Percentiles rank a stretch among this genome's conserved stretches.
Evolutionary conservation across 2,888 invertebrate genomes (phyloP).

Genomic region (Yponomeuta cagnagella): DNA sequence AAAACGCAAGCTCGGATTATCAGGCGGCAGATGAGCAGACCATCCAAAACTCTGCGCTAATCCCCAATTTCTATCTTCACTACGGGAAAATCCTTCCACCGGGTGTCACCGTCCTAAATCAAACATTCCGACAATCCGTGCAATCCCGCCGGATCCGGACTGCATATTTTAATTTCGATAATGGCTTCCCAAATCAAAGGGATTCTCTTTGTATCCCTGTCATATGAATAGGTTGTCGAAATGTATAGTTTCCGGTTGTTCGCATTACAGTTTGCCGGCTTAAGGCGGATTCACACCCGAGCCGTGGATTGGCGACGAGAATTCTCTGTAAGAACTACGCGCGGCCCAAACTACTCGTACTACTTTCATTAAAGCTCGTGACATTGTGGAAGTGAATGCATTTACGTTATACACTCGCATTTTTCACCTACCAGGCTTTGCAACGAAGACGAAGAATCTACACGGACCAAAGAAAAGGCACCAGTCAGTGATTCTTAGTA

Average conservation of each 20-base stretch:
- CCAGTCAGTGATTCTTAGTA: too few relatives aligned
- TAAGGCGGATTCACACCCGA: background rate
- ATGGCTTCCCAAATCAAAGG: slow-evolving; percentile 37
- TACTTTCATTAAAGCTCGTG: too few relatives aligned
- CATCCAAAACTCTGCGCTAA: background rate
- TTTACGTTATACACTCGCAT: too few relatives aligned
- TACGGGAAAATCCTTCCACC: background rate
- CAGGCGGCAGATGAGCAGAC: background rate
- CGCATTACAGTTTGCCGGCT: slow-evolving; percentile 5
- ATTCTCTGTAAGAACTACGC: too few relatives aligned
- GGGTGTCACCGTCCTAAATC: slow-evolving; percentile 52
- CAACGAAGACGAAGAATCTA: too few relatives aligned
- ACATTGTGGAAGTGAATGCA: too few relatives aligned
- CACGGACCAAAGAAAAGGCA: too few relatives aligned
- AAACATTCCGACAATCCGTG: slow-evolving; percentile 56
- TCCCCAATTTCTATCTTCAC: background rate
- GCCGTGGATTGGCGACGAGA: too few relatives aligned
- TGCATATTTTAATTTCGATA: slow-evolving; percentile 61
- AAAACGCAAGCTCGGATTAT: background rate
- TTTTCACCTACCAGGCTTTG: too few relatives aligned
- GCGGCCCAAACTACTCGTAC: too few relatives aligned
- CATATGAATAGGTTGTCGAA: slow-evolving; percentile 9
- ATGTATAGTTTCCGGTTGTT: slow-evolving; percentile 1
- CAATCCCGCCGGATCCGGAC: slow-evolving; percentile 36
- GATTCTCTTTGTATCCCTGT: slow-evolving; percentile 26